These are phyloP conservation scores for Ischnura elegans DNA, from an alignment of 2,888 invertebrate genomes.

Conservation along the genomic window DNA sequence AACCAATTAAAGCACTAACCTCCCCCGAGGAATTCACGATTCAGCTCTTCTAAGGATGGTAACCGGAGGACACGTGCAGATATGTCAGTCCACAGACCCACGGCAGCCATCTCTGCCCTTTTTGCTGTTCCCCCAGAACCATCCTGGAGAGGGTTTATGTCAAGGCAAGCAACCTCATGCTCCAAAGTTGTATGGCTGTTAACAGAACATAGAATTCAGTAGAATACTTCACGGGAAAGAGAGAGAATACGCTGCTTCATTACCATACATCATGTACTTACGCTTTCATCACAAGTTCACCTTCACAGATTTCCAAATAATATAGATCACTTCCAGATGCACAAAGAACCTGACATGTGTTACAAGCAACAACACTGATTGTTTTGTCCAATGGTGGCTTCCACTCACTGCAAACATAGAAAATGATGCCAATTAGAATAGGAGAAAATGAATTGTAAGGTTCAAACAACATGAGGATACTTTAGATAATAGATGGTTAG, in stretches of 20 bases:
- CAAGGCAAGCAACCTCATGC: constrained; percentile 97
- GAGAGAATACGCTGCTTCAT: neutral
- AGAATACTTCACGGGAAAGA: neutral
- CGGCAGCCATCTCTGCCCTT: constrained; percentile 88
- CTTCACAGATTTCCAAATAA: constrained; percentile 87
- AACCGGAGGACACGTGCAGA: constrained; percentile 92
- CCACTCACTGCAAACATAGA: constrained; percentile 81
- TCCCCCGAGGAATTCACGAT: constrained; percentile 93
- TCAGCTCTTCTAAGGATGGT: constrained; percentile 89
- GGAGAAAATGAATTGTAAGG: too few species aligned
- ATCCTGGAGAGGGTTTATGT: constrained; percentile 89
- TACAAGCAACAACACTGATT: constrained; percentile 94
- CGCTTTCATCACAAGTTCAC: constrained; percentile 83
- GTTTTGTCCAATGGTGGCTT: constrained; percentile 84
- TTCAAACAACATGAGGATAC: too few species aligned
- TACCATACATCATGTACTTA: constrained; percentile 73
- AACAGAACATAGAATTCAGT: constrained; percentile 68
- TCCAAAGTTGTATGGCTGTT: constrained; percentile 86
- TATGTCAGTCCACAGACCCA: constrained; percentile 98
- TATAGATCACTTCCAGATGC: constrained; percentile 94
- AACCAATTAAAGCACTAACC: constrained; percentile 78
- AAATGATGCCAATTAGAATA: too few species aligned
- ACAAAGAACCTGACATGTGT: constrained; percentile 87
- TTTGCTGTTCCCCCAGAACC: constrained; percentile 77
- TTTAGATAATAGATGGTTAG: too few species aligned